Base-by-base conservation (phyloP, 2,888 invertebrate genomes). In the Caenorhabditis sp. region DNA sequence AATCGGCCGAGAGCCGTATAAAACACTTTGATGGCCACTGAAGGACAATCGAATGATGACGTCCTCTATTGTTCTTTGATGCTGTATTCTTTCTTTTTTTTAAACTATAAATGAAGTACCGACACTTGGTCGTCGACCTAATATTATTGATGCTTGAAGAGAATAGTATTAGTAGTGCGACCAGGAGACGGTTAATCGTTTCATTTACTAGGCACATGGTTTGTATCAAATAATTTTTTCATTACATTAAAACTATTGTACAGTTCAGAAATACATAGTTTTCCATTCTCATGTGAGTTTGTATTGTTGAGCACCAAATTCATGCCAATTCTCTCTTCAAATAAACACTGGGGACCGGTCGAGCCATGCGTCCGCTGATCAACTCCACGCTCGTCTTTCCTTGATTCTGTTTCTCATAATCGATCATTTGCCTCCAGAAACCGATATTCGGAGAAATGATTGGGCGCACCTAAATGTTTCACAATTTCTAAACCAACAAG, bases 281-380 rank as follows among this genome's bases (percentile, higher is more conserved):
- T n/a, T n/a, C n/a, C n/a, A 43, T 43, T 43, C n/a, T 20, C 43
- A 22, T 9, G 20, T 17, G n/a, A 41, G 41, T 17, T 5, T 8
- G 15, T 41, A n/a, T 41, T 2, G 17, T 30, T 9, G 30, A 30
- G 2, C 8, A 17, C 2, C 41, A 17, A 41, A 17, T 17, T 30
- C 41, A 79, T 53, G 35, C 70, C 30, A 70, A 45, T 45, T 45
- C 59, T 71, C 80, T 78, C 48, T 81, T 52, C 50, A 86, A 68
- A 65, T 86, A 86, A 52, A 86, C 86, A 62, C 83, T 83, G 0
- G 86, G 86, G 15, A 86, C 79, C 4, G 86, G 85, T 8, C 83
- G 68, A 5, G 83, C 73, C 82, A 83, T 86, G 70, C 84, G 50
- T 17, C 87, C 87, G 15, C 81, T 83, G 35, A 88, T 80, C 53